Percentiles rank a stretch among this genome's conserved stretches.
Evolutionary conservation across 2,888 invertebrate genomes (phyloP).

Genomic region (Falcaria lacertinaria): DNA sequence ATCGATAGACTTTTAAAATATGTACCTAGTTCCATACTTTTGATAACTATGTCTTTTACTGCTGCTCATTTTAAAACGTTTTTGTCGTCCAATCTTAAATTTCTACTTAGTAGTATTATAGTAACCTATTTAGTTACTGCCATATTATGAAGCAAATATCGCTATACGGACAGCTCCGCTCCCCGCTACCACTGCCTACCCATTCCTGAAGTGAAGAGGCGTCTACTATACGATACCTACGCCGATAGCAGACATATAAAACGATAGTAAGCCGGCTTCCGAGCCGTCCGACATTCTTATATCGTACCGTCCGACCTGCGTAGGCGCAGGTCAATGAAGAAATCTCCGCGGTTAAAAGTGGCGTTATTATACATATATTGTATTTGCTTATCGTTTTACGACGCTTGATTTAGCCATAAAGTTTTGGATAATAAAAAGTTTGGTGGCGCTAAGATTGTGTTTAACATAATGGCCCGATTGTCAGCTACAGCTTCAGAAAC

Average conservation of each 20-base stretch:
- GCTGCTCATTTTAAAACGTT: too few species aligned
- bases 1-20: too few species aligned
- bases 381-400: slow-evolving; percentile 1
- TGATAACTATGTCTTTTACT: too few species aligned
- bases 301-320: slow-evolving; percentile 26
- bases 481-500: neutral
- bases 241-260: slow-evolving; percentile 42
- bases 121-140: too few species aligned
- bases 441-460: neutral
- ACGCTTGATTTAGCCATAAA: neutral
- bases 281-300: slow-evolving; percentile 19
- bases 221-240: slow-evolving; percentile 15
- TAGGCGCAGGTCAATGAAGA: slow-evolving; percentile 49
- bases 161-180: neutral
- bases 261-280: slow-evolving; percentile 48
- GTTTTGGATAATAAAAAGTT: neutral
- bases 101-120: too few species aligned
- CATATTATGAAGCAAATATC: too few species aligned
- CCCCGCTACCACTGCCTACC: neutral
- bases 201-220: slow-evolving; percentile 19
- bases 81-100: too few species aligned
- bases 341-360: slow-evolving; percentile 23
- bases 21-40: too few species aligned
- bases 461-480: neutral
- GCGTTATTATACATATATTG: too few species aligned